Evolutionary conservation across 2,113 vertebrate genomes (phyloP).

Genomic region (Paramisgurnus dabryanus): DNA sequence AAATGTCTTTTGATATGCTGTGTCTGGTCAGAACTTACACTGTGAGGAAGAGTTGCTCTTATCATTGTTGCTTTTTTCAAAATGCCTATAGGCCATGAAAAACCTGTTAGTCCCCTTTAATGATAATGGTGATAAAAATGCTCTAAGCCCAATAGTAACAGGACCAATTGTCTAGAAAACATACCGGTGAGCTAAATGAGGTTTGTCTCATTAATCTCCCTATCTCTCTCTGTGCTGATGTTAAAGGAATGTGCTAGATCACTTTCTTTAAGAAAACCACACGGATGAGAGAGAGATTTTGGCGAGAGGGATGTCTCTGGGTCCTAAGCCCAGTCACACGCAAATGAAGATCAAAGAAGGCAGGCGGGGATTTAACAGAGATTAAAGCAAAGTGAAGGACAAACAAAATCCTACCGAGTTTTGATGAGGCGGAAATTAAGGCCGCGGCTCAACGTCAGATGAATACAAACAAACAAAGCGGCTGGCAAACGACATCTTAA

Average conservation of each 20-base stretch:
- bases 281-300: not conserved
- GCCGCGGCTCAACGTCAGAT: conserved; percentile 14
- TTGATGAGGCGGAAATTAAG: conserved; percentile 52
- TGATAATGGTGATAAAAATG: not conserved
- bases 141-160: too few relatives aligned
- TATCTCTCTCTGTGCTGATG: not conserved
- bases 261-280: not conserved
- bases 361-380: conserved; percentile 41
- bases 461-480: conserved; percentile 46
- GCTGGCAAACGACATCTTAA: conserved; percentile 9
- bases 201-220: not conserved
- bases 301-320: conserved; percentile 5
- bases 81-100: too few relatives aligned
- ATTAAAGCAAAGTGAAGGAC: conserved; percentile 49
- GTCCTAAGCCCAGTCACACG: conserved; percentile 6
- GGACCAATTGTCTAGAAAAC: too few relatives aligned
- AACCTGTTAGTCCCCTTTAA: too few relatives aligned
- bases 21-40: too few relatives aligned
- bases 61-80: too few relatives aligned
- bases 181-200: too few relatives aligned
- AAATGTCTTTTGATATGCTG: too few relatives aligned
- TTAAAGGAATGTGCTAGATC: conserved; percentile 6
- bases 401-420: conserved; percentile 46
- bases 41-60: too few relatives aligned
- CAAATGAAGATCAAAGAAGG: conserved; percentile 52